Conservation (phyloP, 2,113 vertebrate genomes). For the Gopherus evgoodei region DNA sequence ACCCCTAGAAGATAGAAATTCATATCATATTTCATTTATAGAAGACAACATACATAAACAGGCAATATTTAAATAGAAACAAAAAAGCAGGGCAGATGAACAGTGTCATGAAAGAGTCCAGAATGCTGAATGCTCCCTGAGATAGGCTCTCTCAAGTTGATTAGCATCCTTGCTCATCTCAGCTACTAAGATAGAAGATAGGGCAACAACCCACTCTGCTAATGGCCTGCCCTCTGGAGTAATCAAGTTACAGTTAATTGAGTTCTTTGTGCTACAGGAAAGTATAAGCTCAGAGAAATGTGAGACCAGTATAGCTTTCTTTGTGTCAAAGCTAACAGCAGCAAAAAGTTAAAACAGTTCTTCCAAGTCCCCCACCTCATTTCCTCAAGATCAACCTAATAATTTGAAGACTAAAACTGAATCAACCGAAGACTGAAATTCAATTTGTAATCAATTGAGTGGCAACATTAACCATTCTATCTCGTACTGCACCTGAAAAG, state of each 20-base stretch:
- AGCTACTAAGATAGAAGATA: neutral
- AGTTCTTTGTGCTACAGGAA: conserved; percentile 51
- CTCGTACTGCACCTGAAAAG: neutral
- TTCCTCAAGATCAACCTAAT: neutral
- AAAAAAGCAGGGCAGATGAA: neutral
- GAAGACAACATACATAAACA: neutral
- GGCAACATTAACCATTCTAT: neutral
- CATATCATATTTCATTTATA: no score
- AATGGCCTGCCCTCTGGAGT: conserved; percentile 55
- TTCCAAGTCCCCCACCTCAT: neutral
- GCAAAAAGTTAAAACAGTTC: conserved; percentile 50
- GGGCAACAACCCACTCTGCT: neutral
- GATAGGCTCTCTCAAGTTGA: rapidly evolving
- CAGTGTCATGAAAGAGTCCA: neutral
- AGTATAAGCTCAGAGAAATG: conserved; percentile 57
- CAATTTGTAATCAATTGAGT: neutral
- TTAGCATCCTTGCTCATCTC: neutral
- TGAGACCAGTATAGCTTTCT: conserved; percentile 19
- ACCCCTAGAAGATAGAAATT: neutral
- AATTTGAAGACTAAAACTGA: conserved; percentile 39
- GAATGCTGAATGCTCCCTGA: neutral
- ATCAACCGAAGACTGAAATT: neutral
- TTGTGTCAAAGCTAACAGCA: conserved; percentile 14
- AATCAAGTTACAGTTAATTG: conserved; percentile 67
- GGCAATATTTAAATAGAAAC: neutral